Percentiles rank a stretch among this genome's conserved stretches.
Conservation (phyloP, 2,113 vertebrate genomes). For the Ibidorhyncha struthersii region DNA sequence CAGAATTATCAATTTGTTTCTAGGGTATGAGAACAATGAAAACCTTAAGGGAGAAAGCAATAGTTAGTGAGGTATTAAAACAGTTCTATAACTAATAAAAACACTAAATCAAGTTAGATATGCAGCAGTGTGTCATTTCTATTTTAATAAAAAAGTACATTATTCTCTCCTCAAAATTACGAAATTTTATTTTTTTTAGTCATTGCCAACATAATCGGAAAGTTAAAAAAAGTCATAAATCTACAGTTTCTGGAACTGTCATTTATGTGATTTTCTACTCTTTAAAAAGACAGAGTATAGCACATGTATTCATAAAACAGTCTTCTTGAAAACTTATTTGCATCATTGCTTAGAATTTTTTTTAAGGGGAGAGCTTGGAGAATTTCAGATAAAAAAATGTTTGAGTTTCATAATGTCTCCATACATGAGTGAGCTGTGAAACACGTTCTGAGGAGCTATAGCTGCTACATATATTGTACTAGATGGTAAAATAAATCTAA, state of each 20-base stretch:
- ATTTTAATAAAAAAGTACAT: conserved; percentile 90
- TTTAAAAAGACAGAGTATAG: conserved; percentile 75
- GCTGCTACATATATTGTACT: neutral
- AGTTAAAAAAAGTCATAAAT: conserved; percentile 84
- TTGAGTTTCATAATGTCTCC: conserved; percentile 61
- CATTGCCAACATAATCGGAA: conserved; percentile 82
- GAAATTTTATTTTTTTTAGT: conserved; percentile 86
- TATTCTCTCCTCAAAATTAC: conserved; percentile 86
- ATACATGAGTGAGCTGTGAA: conserved; percentile 42
- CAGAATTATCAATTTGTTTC: conserved; percentile 95
- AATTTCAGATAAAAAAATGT: conserved; percentile 73
- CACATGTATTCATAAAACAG: conserved; percentile 68
- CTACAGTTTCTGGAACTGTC: conserved; percentile 81
- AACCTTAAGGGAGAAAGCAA: conserved; percentile 89
- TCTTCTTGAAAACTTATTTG: conserved; percentile 75
- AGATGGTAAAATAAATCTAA: neutral
- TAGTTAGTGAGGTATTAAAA: conserved; percentile 97
- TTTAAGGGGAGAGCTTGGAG: conserved; percentile 57
- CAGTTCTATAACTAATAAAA: conserved; percentile 97
- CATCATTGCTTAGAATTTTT: conserved; percentile 46
- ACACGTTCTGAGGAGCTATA: neutral
- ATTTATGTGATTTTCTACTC: conserved; percentile 75
- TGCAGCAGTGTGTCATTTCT: conserved; percentile 89
- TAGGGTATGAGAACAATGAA: conserved; percentile 87
- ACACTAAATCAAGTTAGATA: conserved; percentile 94